Evolutionary conservation across 2,888 invertebrate species (phyloP).

Genomic region (Deilephila elpenor): DNA sequence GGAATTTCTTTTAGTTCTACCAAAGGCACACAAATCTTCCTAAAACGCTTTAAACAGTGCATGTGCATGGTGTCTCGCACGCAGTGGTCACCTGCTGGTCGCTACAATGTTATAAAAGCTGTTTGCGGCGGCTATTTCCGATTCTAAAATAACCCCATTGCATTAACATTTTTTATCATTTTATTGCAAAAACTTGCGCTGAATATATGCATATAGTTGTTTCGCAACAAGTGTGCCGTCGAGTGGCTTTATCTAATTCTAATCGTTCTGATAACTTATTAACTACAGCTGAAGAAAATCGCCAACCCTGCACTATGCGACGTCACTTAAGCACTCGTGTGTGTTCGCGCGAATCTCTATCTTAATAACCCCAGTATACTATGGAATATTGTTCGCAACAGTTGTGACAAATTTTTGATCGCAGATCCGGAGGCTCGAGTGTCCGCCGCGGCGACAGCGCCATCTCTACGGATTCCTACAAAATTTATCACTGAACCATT

Average conservation of each 20-base stretch:
- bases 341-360: slow-evolving; percentile 7
- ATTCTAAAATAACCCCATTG: slow-evolving; percentile 7
- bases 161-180: slow-evolving; percentile 24
- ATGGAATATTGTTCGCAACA: slow-evolving; percentile 29
- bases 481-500: slow-evolving; percentile 82
- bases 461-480: slow-evolving; percentile 79
- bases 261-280: slow-evolving; percentile 27
- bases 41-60: background rate
- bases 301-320: slow-evolving; percentile 22
- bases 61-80: background rate
- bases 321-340: slow-evolving; percentile 19
- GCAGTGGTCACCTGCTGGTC: slow-evolving; percentile 7
- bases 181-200: slow-evolving; percentile 16
- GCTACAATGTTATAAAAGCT: slow-evolving; percentile 9
- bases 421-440: slow-evolving; percentile 48
- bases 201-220: slow-evolving; percentile 6
- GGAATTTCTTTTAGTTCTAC: background rate
- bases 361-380: slow-evolving; percentile 16
- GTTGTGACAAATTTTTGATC: slow-evolving; percentile 66
- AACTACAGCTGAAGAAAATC: slow-evolving; percentile 24
- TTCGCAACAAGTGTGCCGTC: slow-evolving; percentile 25
- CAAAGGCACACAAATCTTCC: background rate
- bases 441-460: slow-evolving; percentile 71
- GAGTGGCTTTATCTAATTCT: slow-evolving; percentile 25
- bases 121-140: background rate